phyloP scores from a whole-genome alignment of 2,888 invertebrate genomes.

The Scaptomyza flava region DNA sequence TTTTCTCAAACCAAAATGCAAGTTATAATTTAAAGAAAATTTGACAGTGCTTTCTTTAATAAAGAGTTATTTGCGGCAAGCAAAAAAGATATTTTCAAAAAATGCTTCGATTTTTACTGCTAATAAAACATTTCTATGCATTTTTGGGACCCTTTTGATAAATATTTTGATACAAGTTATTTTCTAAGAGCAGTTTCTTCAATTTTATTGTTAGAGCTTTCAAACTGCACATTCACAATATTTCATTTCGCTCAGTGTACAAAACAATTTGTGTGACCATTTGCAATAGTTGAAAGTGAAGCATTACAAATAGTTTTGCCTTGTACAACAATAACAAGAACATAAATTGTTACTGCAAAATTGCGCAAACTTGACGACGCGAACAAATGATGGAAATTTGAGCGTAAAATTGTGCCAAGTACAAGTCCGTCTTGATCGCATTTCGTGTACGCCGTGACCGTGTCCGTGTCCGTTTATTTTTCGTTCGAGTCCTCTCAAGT shows the following conservation, averaged over 20 bases:
- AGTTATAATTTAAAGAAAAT: neutral
- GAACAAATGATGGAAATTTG: conserved; percentile 72
- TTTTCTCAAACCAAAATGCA: neutral
- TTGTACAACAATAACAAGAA: conserved; percentile 11
- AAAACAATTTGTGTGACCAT: conserved; percentile 8
- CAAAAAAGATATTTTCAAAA: neutral
- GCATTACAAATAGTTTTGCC: conserved; percentile 27
- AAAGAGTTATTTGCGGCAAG: neutral
- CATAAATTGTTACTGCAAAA: conserved; percentile 12
- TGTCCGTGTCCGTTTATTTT: conserved; percentile 26
- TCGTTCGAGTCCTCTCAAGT: conserved; percentile 48
- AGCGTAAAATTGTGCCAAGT: conserved; percentile 43
- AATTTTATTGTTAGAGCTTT: no score
- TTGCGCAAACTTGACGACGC: conserved; percentile 53
- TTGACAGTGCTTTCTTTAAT: conserved; percentile 6
- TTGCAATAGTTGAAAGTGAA: conserved; percentile 36
- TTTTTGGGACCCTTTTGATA: no score
- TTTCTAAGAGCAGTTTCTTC: no score
- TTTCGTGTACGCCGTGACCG: neutral
- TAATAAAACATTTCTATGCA: no score
- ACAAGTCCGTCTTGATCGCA: neutral
- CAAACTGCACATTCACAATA: neutral
- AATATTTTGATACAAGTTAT: no score
- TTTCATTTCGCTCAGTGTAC: neutral
- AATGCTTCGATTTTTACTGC: no score